Evolutionary conservation across 2,888 invertebrate species (phyloP), one percentile per base, ranked within the genome.

Genomic region (Taenaris catops): DNA sequence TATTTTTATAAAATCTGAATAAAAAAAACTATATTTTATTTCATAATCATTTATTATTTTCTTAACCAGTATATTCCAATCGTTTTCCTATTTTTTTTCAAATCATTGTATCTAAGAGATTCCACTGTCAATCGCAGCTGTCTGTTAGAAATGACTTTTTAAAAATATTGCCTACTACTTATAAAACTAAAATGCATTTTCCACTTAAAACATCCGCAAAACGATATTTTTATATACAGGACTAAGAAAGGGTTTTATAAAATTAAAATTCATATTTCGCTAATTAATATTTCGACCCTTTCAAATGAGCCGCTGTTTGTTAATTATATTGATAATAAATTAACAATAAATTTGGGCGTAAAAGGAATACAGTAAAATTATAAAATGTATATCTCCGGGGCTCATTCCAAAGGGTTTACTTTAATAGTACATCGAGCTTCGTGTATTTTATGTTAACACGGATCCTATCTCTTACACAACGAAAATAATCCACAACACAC

Each of bases 21-120:
- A 3, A 14, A 50, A 51, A 55, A 56, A 55, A 42, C 32, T 46
- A 41, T n/a, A n/a, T 23, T 38, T 69, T 72, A 66, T 70, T 76
- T 80, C 69, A 78, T 81, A 81, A 32, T 83, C 69, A 80, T 86
- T 84, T 84, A 83, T 81, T 81, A 78, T 83, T 84, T 83, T 86
- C 83, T 86, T 86, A 84, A 84, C 80, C 81, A 75, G 73, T 79
- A 81, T 76, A 78, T 80, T 81, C 79, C 79, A 83, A 80, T 80
- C 72, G 81, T 71, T 83, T 74, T 81, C 72, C 75, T 79, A 75
- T 78, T 83, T 81, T 80, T 80, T 83, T 81, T 71, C 4, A 67
- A 55, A 75, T 79, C 73, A 79, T 79, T 78, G 73, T 65, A 63
- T 76, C 83, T 83, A 86, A 83, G 84, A 84, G 83, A 86, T 84